Evolutionary conservation across 2,888 invertebrate species (phyloP), one percentile per base, ranked within the genome.

Genomic region (Catocala sponsa): DNA sequence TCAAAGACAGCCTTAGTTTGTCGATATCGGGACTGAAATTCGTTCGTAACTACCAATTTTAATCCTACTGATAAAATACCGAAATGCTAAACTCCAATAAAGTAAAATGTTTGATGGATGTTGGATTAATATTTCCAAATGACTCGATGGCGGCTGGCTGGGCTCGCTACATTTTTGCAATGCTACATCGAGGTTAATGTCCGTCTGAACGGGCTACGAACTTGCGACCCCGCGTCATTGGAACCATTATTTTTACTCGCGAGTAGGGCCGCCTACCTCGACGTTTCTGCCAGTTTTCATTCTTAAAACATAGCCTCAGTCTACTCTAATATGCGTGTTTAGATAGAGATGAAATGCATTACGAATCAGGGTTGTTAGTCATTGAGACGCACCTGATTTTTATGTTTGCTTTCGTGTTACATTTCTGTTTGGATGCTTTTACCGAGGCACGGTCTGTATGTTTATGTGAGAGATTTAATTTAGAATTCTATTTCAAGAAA

Each of bases 141-240:
- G 7, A 52, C 58, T 68, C 13, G 42, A 61, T 62, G 12, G 32
- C 11, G 59, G 49, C 46, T 59, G 38, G 43, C 44, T 62, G 13
- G 49, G 43, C 66, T 72, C 51, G 54, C 55, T 33, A 72, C 58
- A 65, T 67, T 76, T 77, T 79, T 78, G 74, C 76, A 78, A 76
- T 81, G 79, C 80, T 74, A 70, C 74, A 46, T 53, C 5, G 79
- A 80, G 86, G 88, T 85, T 74, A 79, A 81, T 70, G 86, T 63
- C 84, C 84, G 73, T 69, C 59, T 59, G 63, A 68, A 76, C 82
- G 83, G 82, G 80, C 83, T 83, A 73, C 76, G 83, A 88, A 87
- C 88, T 78, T 78, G 78, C 80, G 84, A 85, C 82, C 84, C 81
- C 73, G 72, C 76, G 80, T 80, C 83, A 79, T 80, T 83, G 78